Percentiles rank a stretch among this genome's conserved stretches.
These are phyloP conservation scores for Ifrita kowaldi DNA, from an alignment of 2,113 vertebrate genomes.

Conservation along the genomic window DNA sequence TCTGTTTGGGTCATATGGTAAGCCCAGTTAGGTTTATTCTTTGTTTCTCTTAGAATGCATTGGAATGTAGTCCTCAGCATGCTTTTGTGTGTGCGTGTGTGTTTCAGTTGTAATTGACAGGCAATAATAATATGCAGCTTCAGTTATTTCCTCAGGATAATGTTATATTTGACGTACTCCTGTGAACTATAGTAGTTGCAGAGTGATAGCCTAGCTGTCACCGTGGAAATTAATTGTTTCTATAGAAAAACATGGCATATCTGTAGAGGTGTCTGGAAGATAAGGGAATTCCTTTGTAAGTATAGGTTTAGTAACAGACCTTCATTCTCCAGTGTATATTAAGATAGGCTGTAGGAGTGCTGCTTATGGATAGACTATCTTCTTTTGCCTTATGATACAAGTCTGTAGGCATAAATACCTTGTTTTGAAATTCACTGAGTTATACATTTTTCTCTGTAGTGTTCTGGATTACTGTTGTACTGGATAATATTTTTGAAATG, in stretches of 20 bases:
- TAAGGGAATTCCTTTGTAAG: neutral
- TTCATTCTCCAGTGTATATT: constrained; percentile 21
- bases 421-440: constrained; percentile 53
- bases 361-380: constrained; percentile 48
- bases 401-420: constrained; percentile 33
- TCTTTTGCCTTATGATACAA: constrained; percentile 58
- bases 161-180: neutral
- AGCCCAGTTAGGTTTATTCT: neutral
- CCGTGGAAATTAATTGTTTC: neutral
- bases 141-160: neutral
- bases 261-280: neutral
- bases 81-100: neutral
- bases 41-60: neutral
- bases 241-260: neutral
- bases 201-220: neutral
- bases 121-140: neutral
- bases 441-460: constrained; percentile 49
- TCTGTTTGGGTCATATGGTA: neutral
- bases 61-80: neutral
- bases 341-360: constrained; percentile 52
- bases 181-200: neutral
- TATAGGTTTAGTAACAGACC: neutral
- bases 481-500: constrained; percentile 62
- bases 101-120: neutral
- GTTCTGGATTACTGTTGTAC: constrained; percentile 69